Base-by-base conservation (phyloP, 2,113 vertebrate species). In the Eulemur rufifrons region DNA sequence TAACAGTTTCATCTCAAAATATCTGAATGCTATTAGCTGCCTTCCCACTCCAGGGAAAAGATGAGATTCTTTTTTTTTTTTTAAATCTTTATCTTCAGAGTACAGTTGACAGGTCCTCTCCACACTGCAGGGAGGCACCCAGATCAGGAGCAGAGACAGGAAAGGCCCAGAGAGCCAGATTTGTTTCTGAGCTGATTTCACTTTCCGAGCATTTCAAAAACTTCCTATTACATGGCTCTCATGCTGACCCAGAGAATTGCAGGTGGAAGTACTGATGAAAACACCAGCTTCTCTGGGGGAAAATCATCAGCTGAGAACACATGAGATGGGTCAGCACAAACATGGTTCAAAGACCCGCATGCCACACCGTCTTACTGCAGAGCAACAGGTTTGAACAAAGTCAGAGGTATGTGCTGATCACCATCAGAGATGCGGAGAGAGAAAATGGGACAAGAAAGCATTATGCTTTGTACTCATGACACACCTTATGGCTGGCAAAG, bases 1-100 rank as follows among this genome's bases (percentile, higher is more conserved):
- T 94, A 98, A 97, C 97, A 96, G 91, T 95, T 97, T 97, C 96
- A 96, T 97, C 97, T 97, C 97, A 97, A 97, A 97, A 97, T 97
- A 97, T 97, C 97, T 96, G 97, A 94, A 89, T 94, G 97, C 94
- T 92, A 94, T 95, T 78, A 96, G 96, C 94, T 95, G 91, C 94
- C 94, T 97, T 96, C 95, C 89, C 93, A 94, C 95, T 96, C 82
- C 83, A 93, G 95, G 91, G 83, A 93, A 86, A 94, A 95, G 97
- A 89, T 52, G 73, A 69, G 77, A 42, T 84, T 92, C 63, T 76
- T 71, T 80, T n/a, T 89, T 71, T 71, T 74, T 39, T n/a, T 10
- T 18, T 15, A 17, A 66, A 45, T 88, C 82, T 56, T 81, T 42
- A 39, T 73, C 54, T n/a, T 71, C 73, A 81, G 50, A 83, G 25